Percentiles rank a stretch among this genome's conserved stretches.
Conservation (phyloP, 2,113 vertebrate genomes). For the Tautogolabrus adspersus region DNA sequence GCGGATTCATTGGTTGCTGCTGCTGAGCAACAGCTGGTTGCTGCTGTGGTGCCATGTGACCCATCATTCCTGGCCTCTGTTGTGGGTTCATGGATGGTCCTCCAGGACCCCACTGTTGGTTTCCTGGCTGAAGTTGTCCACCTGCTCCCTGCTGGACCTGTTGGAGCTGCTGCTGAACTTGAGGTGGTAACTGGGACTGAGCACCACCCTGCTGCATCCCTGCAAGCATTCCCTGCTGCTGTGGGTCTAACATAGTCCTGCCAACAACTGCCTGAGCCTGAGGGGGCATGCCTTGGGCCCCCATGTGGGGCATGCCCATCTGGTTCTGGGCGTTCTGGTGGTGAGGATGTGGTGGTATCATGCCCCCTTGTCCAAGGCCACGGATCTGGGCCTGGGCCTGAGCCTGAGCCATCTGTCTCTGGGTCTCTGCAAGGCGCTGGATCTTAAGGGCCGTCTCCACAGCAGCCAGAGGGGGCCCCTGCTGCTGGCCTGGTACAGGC, state of each 20-base stretch:
- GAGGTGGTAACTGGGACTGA: slow-evolving; percentile 85
- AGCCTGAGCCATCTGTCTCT: slow-evolving; percentile 93
- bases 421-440: slow-evolving; percentile 93
- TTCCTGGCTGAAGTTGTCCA: slow-evolving; percentile 82
- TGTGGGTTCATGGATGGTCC: slow-evolving; percentile 78
- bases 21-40: slow-evolving; percentile 77
- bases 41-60: slow-evolving; percentile 86
- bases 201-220: slow-evolving; percentile 86
- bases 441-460: slow-evolving; percentile 98
- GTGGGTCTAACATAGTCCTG: slow-evolving; percentile 81
- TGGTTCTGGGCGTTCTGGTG: slow-evolving; percentile 87
- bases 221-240: slow-evolving; percentile 83
- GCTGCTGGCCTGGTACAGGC: slow-evolving; percentile 72
- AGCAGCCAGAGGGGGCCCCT: slow-evolving; percentile 92
- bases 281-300: slow-evolving; percentile 83
- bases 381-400: slow-evolving; percentile 88
- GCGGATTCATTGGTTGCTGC: slow-evolving; percentile 69
- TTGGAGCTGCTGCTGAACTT: slow-evolving; percentile 85
- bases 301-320: slow-evolving; percentile 90
- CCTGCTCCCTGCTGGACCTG: slow-evolving; percentile 71
- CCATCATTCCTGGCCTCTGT: slow-evolving; percentile 88
- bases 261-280: slow-evolving; percentile 80
- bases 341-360: slow-evolving; percentile 86
- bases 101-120: slow-evolving; percentile 83
- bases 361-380: slow-evolving; percentile 74